Percentiles rank a stretch among this genome's conserved stretches.
Conservation (phyloP, 2,797 vertebrate species). For the Neosilurus hyrtlii region DNA sequence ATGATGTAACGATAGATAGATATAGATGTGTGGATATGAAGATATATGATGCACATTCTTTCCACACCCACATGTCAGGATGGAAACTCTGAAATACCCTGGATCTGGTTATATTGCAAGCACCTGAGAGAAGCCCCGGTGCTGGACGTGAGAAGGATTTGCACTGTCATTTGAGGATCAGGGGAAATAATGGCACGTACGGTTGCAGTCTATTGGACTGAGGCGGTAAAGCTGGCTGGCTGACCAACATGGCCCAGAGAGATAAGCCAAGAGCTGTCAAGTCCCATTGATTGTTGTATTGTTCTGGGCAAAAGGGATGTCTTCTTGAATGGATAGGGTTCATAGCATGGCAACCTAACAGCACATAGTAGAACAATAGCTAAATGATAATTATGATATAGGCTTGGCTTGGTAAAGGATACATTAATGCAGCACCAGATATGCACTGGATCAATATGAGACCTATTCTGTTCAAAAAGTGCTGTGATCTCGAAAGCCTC, state of each 20-base stretch:
- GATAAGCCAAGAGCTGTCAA: slow-evolving; percentile 57
- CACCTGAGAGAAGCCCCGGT: slow-evolving; percentile 36
- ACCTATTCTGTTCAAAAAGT: neutral
- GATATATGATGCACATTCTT: neutral
- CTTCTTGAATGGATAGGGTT: slow-evolving; percentile 43
- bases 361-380: slow-evolving; percentile 44
- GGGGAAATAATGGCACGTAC: slow-evolving; percentile 49
- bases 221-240: slow-evolving; percentile 49
- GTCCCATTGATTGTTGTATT: slow-evolving; percentile 54
- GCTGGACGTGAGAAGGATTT: slow-evolving; percentile 40
- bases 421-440: slow-evolving; percentile 10
- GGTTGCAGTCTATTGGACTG: slow-evolving; percentile 51
- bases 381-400: slow-evolving; percentile 47
- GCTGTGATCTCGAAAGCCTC: neutral
- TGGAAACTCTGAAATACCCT: slow-evolving; percentile 37
- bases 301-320: slow-evolving; percentile 54
- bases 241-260: slow-evolving; percentile 53
- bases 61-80: slow-evolving; percentile 44
- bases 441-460: slow-evolving; percentile 15
- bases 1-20: neutral
- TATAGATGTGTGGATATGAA: neutral
- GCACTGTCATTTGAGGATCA: slow-evolving; percentile 57
- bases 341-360: slow-evolving; percentile 39
- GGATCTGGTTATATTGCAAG: slow-evolving; percentile 48
- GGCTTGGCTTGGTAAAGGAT: slow-evolving; percentile 19